Conservation (phyloP, 1,140 invertebrate genomes). For the Zeugodacus cucurbitae region DNA sequence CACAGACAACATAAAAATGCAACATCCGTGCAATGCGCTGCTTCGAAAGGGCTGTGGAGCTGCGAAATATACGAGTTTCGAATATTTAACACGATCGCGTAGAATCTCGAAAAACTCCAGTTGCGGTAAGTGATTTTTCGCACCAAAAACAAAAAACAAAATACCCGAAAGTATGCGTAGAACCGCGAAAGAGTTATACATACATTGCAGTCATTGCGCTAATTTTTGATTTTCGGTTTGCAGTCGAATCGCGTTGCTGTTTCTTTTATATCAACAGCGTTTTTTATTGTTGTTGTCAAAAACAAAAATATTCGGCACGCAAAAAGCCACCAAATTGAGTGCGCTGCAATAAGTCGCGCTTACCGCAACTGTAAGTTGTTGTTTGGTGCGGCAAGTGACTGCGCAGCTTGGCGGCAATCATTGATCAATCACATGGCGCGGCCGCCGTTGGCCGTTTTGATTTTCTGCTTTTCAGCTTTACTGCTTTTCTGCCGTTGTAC, state of each 20-base stretch:
- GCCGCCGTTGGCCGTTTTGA: not conserved
- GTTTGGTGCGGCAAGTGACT: not conserved
- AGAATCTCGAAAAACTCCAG: not conserved
- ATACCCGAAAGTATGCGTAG: not conserved
- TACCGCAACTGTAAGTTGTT: too few species aligned
- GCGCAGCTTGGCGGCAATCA: constrained; percentile 5
- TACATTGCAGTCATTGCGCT: not conserved
- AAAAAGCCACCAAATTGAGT: not conserved
- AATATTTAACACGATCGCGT: constrained; percentile 49
- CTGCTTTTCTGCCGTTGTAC: constrained; percentile 12
- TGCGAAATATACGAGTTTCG: constrained; percentile 52
- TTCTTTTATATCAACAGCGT: not conserved
- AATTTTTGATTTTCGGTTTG: constrained; percentile 16
- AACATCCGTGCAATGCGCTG: constrained; percentile 14
- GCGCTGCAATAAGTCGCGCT: not conserved
- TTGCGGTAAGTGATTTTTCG: not conserved
- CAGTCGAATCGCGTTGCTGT: not conserved
- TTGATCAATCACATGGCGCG: not conserved
- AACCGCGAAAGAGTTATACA: not conserved
- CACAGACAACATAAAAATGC: constrained; percentile 38
- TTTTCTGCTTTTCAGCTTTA: constrained; percentile 26
- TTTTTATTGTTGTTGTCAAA: not conserved
- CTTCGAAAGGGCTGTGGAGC: constrained; percentile 39
- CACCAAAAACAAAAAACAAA: not conserved
- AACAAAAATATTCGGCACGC: not conserved